Evolutionary conservation across 2,797 vertebrate species (phyloP).

Genomic region (Melanotaenia nigrans): DNA sequence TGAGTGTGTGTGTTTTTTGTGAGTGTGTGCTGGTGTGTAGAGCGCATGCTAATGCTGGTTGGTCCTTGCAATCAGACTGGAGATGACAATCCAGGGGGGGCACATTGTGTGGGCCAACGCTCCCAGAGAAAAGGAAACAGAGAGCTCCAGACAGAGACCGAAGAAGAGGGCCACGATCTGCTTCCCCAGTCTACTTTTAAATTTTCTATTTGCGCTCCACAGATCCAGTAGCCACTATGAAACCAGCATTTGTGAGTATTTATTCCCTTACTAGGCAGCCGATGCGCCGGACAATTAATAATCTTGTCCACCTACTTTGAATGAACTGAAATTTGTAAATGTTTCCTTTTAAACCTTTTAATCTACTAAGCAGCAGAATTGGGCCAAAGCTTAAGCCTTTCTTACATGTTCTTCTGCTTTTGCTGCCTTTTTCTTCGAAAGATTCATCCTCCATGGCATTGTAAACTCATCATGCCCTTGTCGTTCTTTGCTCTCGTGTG

Average conservation of each 20-base stretch:
- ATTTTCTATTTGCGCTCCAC: slow-evolving; percentile 40
- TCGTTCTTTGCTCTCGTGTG: neutral
- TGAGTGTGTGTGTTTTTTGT: slow-evolving; percentile 35
- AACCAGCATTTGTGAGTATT: slow-evolving; percentile 85
- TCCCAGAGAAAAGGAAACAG: slow-evolving; percentile 40
- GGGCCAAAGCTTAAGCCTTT: neutral
- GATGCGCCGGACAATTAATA: slow-evolving; percentile 43
- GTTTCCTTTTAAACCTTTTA: slow-evolving; percentile 33
- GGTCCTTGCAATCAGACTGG: slow-evolving; percentile 73
- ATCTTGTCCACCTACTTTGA: slow-evolving; percentile 47
- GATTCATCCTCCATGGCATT: slow-evolving; percentile 38
- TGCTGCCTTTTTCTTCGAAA: slow-evolving; percentile 31
- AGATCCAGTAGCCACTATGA: slow-evolving; percentile 73
- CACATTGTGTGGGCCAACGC: slow-evolving; percentile 69
- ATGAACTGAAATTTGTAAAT: slow-evolving; percentile 46
- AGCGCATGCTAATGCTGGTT: slow-evolving; percentile 69
- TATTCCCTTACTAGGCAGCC: slow-evolving; percentile 60
- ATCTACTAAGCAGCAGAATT: slow-evolving; percentile 12
- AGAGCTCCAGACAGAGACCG: slow-evolving; percentile 50
- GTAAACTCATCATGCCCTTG: slow-evolving; percentile 26
- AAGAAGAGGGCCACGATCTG: slow-evolving; percentile 55
- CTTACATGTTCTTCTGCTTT: neutral
- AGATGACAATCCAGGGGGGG: slow-evolving; percentile 74
- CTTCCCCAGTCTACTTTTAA: slow-evolving; percentile 42
- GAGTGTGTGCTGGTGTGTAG: slow-evolving; percentile 62